Percentiles rank a stretch among this genome's conserved stretches.
Evolutionary conservation across 2,113 vertebrate species (phyloP).

Genomic region (Plecturocebus donacophilus): DNA sequence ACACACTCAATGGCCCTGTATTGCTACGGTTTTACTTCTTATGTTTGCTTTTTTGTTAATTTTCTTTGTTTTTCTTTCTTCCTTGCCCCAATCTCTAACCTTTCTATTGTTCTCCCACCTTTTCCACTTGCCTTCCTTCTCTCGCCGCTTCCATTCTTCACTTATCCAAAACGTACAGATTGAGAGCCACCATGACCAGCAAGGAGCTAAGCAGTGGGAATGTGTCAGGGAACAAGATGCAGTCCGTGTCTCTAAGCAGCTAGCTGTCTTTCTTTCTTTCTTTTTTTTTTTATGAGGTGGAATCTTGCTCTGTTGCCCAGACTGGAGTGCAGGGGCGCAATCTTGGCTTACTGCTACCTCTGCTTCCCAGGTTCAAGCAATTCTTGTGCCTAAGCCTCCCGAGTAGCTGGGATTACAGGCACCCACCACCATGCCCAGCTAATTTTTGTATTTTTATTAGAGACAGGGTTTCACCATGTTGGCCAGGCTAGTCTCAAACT

Average conservation of each 20-base stretch:
- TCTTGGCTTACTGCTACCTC: too few species aligned
- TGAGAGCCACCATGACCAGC: accelerated
- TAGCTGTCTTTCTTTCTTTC: neutral
- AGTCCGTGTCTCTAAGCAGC: neutral
- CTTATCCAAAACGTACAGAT: neutral
- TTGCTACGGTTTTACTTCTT: neutral
- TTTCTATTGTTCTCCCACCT: neutral
- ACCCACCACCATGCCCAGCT: too few species aligned
- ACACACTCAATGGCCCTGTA: accelerated
- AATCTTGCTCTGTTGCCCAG: too few species aligned
- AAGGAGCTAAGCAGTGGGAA: neutral
- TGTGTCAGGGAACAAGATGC: accelerated
- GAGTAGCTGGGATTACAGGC: too few species aligned
- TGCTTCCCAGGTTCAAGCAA: too few species aligned
- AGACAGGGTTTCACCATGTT: too few species aligned
- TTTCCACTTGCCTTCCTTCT: neutral
- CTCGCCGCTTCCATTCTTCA: neutral
- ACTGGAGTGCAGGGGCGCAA: too few species aligned
- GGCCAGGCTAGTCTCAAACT: too few species aligned
- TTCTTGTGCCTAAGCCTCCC: too few species aligned
- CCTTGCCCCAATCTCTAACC: neutral
- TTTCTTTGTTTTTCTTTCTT: neutral
- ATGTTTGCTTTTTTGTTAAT: neutral
- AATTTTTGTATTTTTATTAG: too few species aligned
- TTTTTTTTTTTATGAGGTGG: too few species aligned